Conservation (phyloP, 1,140 invertebrate genomes). For the Musca vetustissima region DNA sequence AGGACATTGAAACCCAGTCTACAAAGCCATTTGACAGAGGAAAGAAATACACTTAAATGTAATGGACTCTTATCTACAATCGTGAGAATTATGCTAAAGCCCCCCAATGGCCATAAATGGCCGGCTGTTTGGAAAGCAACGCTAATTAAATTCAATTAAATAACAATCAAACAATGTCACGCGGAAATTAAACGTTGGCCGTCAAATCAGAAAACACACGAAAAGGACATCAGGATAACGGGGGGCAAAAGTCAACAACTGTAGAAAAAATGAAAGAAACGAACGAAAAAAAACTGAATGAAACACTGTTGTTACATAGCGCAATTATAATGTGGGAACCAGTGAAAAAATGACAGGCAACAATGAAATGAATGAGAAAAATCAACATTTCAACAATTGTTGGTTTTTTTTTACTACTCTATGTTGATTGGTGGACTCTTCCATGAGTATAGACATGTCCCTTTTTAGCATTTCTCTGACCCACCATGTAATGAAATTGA, state of each 20-base stretch:
- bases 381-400: background rate
- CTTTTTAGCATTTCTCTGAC: background rate
- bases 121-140: background rate
- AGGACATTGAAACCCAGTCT: background rate
- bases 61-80: background rate
- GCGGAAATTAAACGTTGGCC: slow-evolving; percentile 10
- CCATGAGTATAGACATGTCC: background rate
- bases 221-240: slow-evolving; percentile 6
- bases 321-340: slow-evolving; percentile 20
- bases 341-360: background rate
- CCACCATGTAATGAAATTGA: slow-evolving; percentile 16
- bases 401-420: background rate
- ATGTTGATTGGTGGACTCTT: no score
- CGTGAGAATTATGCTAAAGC: slow-evolving; percentile 12
- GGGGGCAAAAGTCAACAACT: slow-evolving; percentile 14
- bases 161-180: slow-evolving; percentile 24
- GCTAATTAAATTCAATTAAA: slow-evolving; percentile 21
- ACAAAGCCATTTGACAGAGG: background rate
- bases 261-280: slow-evolving; percentile 1
- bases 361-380: slow-evolving; percentile 2
- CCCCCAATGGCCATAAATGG: background rate
- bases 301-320: slow-evolving; percentile 9
- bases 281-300: background rate
- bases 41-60: background rate
- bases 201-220: background rate